Conservation (phyloP, 2,113 vertebrate species). For the Oplegnathus fasciatus region DNA sequence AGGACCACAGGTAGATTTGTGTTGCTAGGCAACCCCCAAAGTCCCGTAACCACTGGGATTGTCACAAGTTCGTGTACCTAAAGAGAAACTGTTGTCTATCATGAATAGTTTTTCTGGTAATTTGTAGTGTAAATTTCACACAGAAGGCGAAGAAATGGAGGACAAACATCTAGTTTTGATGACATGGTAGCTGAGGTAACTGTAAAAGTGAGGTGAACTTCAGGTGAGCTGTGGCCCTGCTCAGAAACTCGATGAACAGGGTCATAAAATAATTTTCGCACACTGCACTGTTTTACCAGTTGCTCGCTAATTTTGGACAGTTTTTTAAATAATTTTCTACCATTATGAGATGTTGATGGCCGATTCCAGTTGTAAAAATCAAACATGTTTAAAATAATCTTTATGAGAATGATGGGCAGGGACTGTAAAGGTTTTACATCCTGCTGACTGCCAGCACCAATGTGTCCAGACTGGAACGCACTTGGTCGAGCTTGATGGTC, state of each 20-base stretch:
- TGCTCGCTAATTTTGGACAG: not conserved
- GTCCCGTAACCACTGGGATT: not conserved
- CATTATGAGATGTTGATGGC: not conserved
- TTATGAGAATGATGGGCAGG: not conserved
- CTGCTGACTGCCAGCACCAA: not conserved
- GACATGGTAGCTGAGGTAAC: not conserved
- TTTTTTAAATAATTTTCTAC: not conserved
- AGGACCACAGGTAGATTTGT: not conserved
- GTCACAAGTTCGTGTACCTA: not conserved
- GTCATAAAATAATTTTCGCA: not conserved
- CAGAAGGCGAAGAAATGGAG: not conserved
- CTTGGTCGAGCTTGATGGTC: not conserved
- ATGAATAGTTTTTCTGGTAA: not conserved
- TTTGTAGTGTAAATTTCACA: constrained; percentile 10
- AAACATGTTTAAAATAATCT: not conserved
- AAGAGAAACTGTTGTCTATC: constrained; percentile 1
- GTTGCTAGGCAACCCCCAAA: not conserved
- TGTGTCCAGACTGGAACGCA: constrained; percentile 1
- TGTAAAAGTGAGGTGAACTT: not conserved
- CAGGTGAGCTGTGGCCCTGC: not conserved
- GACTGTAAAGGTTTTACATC: not conserved
- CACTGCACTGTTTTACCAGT: not conserved
- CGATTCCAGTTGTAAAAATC: not conserved
- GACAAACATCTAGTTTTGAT: not conserved
- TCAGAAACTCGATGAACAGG: not conserved